phyloP scores from a whole-genome alignment of 2,113 vertebrate species.

The Kryptolebias marmoratus region DNA sequence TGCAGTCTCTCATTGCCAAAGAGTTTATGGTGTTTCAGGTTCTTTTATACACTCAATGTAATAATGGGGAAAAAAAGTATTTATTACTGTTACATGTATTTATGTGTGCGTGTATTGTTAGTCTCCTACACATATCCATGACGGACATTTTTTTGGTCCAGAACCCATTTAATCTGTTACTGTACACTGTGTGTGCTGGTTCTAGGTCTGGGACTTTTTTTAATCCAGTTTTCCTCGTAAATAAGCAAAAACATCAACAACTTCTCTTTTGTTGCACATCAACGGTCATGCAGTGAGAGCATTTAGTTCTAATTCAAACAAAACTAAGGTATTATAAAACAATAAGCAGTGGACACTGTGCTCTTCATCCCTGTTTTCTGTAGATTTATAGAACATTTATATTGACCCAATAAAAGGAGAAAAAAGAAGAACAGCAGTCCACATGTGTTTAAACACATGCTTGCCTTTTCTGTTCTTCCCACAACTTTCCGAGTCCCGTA shows the following conservation, averaged over 20 bases:
- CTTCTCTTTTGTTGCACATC: too few species aligned
- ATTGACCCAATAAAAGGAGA: background rate
- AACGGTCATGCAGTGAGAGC: background rate
- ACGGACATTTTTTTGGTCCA: background rate
- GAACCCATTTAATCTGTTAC: background rate
- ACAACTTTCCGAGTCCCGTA: background rate
- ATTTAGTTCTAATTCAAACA: background rate
- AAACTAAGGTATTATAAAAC: background rate
- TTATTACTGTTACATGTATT: constrained; percentile 48
- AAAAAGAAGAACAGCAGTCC: background rate
- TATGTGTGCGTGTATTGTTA: constrained; percentile 2
- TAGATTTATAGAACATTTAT: background rate
- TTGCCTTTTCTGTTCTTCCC: constrained; percentile 14
- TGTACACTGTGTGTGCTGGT: background rate
- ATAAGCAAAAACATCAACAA: background rate
- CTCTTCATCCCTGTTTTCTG: background rate
- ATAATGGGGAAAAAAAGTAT: constrained; percentile 20
- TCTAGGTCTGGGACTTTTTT: constrained; percentile 16
- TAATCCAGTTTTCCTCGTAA: background rate
- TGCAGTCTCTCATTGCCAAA: constrained; percentile 27
- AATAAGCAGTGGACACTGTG: background rate
- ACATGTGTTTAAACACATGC: constrained; percentile 14
- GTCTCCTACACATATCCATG: background rate
- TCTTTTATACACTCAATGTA: constrained; percentile 17
- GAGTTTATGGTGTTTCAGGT: constrained; percentile 43